Conservation (phyloP, 2,888 invertebrate genomes). For the Odontothrips loti region DNA sequence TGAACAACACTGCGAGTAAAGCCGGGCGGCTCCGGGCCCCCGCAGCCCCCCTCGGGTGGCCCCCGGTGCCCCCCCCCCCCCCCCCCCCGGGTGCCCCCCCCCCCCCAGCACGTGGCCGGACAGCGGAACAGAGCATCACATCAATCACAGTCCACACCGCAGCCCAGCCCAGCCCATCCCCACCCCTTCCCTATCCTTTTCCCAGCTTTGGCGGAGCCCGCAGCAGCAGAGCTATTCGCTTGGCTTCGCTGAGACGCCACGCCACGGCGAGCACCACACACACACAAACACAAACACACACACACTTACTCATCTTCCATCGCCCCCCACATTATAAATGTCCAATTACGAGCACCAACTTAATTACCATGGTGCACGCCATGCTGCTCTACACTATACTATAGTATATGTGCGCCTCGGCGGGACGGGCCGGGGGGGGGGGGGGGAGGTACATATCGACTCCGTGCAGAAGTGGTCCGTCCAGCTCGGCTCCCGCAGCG, state of each 20-base stretch:
- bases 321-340: not conserved
- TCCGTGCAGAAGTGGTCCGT: too few species aligned
- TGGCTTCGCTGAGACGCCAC: too few species aligned
- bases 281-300: too few species aligned
- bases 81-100: not conserved
- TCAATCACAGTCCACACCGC: not conserved
- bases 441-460: too few species aligned
- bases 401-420: not conserved
- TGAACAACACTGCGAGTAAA: too few species aligned
- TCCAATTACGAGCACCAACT: not conserved
- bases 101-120: not conserved
- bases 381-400: not conserved
- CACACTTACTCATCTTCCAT: not conserved
- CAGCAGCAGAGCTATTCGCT: too few species aligned
- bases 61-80: not conserved
- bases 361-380: not conserved
- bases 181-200: conserved; percentile 11
- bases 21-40: too few species aligned
- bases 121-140: not conserved
- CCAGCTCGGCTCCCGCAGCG: too few species aligned
- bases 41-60: too few species aligned
- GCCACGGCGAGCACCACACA: too few species aligned
- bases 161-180: not conserved
- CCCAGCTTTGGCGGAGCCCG: not conserved
- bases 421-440: not conserved